Conservation (phyloP, 1,140 invertebrate genomes). For the Chionoecetes opilio region DNA sequence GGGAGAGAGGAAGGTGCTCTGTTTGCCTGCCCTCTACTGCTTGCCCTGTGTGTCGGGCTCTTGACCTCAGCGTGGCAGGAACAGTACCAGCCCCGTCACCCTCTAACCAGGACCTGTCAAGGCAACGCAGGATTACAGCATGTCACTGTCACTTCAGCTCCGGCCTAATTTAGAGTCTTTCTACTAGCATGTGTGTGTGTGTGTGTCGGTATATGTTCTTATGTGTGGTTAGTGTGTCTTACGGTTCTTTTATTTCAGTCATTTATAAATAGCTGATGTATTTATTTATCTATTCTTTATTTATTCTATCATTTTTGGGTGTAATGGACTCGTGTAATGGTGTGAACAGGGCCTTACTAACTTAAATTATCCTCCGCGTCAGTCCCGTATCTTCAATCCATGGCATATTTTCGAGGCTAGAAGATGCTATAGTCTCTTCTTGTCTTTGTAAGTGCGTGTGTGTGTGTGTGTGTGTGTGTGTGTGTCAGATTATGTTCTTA, state of each 20-base stretch:
- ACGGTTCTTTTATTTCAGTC: background rate
- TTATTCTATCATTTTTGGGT: background rate
- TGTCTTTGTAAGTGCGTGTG: background rate
- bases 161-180: no score
- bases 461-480: background rate
- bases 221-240: background rate
- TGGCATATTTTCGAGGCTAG: no score
- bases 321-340: no score
- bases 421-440: no score
- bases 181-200: no score
- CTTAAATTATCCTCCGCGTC: no score
- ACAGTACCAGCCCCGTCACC: background rate
- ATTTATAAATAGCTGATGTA: no score
- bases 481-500: no score
- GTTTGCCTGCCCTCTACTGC: background rate
- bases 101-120: background rate
- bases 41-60: background rate
- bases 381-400: no score
- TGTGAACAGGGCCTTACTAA: no score
- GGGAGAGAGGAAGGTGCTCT: background rate
- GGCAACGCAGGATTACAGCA: background rate
- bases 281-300: background rate
- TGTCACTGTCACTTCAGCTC: background rate
- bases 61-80: background rate
- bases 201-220: background rate